Evolutionary conservation across 35 echinoderm and acorn worm species (phyloP).

Genomic region (Anneissia japonica): DNA sequence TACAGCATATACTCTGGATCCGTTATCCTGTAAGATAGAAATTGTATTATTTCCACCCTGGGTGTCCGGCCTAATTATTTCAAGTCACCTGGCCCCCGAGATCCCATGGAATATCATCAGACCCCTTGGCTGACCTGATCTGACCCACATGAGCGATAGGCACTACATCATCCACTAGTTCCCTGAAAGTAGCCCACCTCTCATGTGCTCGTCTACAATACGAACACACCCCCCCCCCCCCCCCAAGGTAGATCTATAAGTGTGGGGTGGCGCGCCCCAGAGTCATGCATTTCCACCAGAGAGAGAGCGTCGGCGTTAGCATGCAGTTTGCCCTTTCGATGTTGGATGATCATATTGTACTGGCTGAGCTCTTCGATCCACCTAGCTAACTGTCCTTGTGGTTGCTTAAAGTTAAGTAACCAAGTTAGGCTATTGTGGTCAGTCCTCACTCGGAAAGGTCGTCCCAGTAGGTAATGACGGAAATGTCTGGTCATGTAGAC

Average conservation of each 20-base stretch:
- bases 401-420: not conserved
- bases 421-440: not conserved
- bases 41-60: not conserved
- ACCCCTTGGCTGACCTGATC: not conserved
- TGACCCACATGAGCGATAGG: not conserved
- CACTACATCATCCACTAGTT: not conserved
- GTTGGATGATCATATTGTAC: not conserved
- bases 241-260: not conserved
- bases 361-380: constrained; percentile 8
- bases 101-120: too few relatives aligned
- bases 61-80: not conserved
- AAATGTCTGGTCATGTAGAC: not conserved
- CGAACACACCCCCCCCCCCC: not conserved
- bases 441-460: not conserved
- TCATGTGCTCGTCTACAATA: not conserved
- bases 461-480: not conserved
- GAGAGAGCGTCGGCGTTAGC: constrained; percentile 46
- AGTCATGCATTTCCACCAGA: not conserved
- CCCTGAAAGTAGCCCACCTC: not conserved
- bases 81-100: not conserved
- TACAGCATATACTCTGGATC: too few relatives aligned
- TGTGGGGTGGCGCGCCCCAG: too few relatives aligned
- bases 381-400: not conserved
- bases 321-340: not conserved
- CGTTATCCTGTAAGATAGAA: not conserved